Evolutionary conservation across 2,797 vertebrate genomes (phyloP), one percentile per base, ranked within the genome.

Genomic region (Hydrolagus colliei): DNA sequence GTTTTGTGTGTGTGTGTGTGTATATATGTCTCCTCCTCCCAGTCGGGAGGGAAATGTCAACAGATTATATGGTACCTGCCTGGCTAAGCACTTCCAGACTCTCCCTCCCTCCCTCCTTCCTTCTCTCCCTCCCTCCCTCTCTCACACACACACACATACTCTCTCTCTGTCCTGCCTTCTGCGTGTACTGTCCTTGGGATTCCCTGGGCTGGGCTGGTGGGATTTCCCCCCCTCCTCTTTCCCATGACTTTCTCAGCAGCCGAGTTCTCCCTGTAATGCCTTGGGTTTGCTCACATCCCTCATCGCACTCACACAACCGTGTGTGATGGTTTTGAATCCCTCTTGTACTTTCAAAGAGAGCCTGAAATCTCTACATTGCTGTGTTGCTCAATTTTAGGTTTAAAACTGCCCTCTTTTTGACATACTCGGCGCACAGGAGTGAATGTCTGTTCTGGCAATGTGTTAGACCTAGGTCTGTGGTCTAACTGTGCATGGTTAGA

Each of bases 81-180:
- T 27, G 27, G 27, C 27, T 27, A 27, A 27, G 27, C 27, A 27
- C 27, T 27, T 27, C 27, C 27, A 27, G 27, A 27, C 27, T 27
- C 27, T 27, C 22, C 27, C 52, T 82, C 41, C 68, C 22, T 2
- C n/a, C 71, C 71, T n/a, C 85, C n/a, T 16, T 32, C 52, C 12
- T 20, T 76, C 18, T 32, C 80, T 12, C 9, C n/a, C 12, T 16
- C 71, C 59, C 22, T 35, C 7, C 0, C 2, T 63, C 22, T 35
- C 7, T 0, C 2, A 76, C 72, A n/a, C 41, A 35, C 52, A 61
- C 76, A 18, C n/a, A 82, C 86, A 88, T 88, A 68, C 88, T 87
- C 27, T 73, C 27, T 73, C 86, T 82, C 86, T 88, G 89, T 90
- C 89, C 71, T 6, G 71, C 71, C 20, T 72, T 8, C 18, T 2